These are phyloP conservation scores for Leptoclinus maculatus DNA, from an alignment of 2,797 vertebrate genomes.

Conservation along the genomic window DNA sequence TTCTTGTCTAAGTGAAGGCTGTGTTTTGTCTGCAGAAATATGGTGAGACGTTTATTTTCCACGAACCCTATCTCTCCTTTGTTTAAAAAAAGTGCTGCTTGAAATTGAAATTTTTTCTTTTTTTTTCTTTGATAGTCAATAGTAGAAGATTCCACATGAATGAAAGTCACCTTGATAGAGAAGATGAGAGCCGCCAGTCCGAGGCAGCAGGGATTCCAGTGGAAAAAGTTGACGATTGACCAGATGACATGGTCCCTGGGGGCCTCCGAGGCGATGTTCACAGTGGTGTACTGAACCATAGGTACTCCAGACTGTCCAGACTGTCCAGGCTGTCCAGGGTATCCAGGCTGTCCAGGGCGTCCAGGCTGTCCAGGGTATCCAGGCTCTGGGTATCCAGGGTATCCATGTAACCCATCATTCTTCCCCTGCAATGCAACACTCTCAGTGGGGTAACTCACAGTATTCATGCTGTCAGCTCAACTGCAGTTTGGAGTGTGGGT, in stretches of 20 bases:
- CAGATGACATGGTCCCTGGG: constrained; percentile 57
- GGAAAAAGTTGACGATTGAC: constrained; percentile 28
- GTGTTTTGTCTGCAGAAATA: too few species aligned
- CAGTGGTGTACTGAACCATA: neutral
- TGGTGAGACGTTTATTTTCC: too few species aligned
- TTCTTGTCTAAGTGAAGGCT: too few species aligned
- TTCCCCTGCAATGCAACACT: neutral
- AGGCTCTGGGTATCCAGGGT: too few species aligned
- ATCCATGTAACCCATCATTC: rapidly evolving
- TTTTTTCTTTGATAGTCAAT: too few species aligned
- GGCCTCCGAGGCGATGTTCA: constrained; percentile 3
- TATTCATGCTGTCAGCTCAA: constrained; percentile 6
- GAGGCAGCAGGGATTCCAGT: constrained; percentile 33
- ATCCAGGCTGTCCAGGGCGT: neutral
- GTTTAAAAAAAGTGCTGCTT: too few species aligned
- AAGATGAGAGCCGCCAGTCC: constrained; percentile 51
- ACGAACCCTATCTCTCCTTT: too few species aligned
- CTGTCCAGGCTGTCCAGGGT: neutral
- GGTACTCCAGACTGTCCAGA: too few species aligned
- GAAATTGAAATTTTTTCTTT: too few species aligned
- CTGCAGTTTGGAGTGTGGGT: neutral
- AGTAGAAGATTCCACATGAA: neutral
- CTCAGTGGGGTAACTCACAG: rapidly evolving
- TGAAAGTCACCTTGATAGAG: constrained; percentile 60
- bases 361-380: too few species aligned